These are phyloP conservation scores for Drosophila burlai DNA, from an alignment of 1,140 invertebrate genomes.

Conservation along the genomic window DNA sequence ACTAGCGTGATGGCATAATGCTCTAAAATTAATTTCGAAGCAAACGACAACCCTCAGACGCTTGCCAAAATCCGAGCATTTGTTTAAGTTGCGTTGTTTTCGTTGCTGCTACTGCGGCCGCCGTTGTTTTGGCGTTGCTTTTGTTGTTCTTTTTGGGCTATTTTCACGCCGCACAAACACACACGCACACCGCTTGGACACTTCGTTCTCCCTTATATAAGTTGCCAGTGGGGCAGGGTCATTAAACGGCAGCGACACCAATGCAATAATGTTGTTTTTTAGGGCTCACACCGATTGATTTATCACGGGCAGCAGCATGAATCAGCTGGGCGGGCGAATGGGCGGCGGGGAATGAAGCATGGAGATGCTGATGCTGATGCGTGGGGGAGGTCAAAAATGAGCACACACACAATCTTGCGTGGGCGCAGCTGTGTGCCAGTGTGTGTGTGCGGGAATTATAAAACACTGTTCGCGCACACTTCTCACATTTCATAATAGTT, in stretches of 20 bases:
- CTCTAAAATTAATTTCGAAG: constrained; percentile 82
- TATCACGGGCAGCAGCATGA: constrained; percentile 52
- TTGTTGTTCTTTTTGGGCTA: constrained; percentile 52
- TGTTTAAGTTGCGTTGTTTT: constrained; percentile 66
- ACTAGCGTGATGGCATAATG: constrained; percentile 75
- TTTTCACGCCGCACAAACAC: constrained; percentile 62
- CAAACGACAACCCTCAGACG: constrained; percentile 39
- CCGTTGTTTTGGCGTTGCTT: constrained; percentile 54
- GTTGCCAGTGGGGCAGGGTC: constrained; percentile 77
- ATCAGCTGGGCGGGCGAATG: constrained; percentile 58
- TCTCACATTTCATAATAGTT: constrained; percentile 71
- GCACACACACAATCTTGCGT: constrained; percentile 46
- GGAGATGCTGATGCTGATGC: constrained; percentile 33
- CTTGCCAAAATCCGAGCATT: constrained; percentile 73
- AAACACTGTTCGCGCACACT: constrained; percentile 59
- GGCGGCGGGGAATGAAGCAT: background rate
- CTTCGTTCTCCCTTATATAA: constrained; percentile 67
- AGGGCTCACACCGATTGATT: constrained; percentile 45
- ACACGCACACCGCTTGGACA: constrained; percentile 25
- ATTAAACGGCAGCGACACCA: constrained; percentile 74
- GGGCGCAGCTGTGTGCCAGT: constrained; percentile 46
- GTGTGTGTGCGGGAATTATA: constrained; percentile 59
- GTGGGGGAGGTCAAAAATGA: constrained; percentile 76
- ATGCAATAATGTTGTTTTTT: constrained; percentile 42
- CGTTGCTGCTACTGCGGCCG: constrained; percentile 21